phyloP scores from a whole-genome alignment of 2,888 invertebrate genomes.

The Onthophagus sagittarius region DNA sequence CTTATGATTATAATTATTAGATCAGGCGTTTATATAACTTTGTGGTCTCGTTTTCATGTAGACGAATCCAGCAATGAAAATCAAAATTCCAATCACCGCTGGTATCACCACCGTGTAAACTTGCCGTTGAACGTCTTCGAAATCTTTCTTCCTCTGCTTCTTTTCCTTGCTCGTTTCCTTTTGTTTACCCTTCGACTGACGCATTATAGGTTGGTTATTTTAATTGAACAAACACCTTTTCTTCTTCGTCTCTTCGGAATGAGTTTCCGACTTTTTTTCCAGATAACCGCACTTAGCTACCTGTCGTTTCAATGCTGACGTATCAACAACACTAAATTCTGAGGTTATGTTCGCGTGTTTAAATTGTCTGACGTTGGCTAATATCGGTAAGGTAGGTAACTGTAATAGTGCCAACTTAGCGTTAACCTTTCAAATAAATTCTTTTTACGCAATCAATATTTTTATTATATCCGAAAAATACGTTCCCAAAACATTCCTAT shows the following conservation, averaged over 20 bases:
- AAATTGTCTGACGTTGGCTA: slow-evolving; percentile 21
- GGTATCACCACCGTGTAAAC: slow-evolving; percentile 76
- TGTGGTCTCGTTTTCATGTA: slow-evolving; percentile 75
- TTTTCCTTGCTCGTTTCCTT: slow-evolving; percentile 83
- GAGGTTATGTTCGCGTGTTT: slow-evolving; percentile 21
- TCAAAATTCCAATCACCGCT: slow-evolving; percentile 63
- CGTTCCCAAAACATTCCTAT: background rate
- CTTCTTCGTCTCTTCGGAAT: background rate
- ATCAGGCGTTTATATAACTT: slow-evolving; percentile 28
- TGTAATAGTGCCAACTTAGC: background rate
- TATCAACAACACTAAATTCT: slow-evolving; percentile 17
- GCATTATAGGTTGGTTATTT: slow-evolving; percentile 53
- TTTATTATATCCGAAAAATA: background rate
- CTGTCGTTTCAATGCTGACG: slow-evolving; percentile 18
- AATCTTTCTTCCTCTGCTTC: slow-evolving; percentile 80
- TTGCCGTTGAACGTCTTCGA: slow-evolving; percentile 72
- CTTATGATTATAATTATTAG: background rate
- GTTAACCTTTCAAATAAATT: no score
- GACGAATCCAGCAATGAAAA: slow-evolving; percentile 71
- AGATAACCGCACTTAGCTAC: background rate
- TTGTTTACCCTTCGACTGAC: slow-evolving; percentile 73
- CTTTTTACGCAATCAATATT: background rate
- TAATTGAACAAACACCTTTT: background rate
- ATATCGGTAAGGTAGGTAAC: slow-evolving; percentile 17
- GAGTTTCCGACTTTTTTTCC: background rate